Conservation (phyloP, 2,113 vertebrate genomes). For the Gallinago jamesoni region DNA sequence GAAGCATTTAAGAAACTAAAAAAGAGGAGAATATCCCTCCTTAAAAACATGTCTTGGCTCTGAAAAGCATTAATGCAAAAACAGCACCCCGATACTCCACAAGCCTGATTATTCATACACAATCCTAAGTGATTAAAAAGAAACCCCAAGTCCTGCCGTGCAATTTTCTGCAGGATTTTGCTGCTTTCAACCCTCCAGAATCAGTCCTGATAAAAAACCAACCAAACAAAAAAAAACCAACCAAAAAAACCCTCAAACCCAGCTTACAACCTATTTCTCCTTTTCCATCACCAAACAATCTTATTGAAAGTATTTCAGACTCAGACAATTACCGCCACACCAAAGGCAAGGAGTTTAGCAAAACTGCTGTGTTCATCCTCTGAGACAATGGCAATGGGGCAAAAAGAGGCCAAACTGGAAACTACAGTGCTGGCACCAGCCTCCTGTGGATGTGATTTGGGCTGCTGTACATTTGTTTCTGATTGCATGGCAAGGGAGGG, state of each 20-base stretch:
- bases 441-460: neutral
- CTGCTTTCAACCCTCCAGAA: neutral
- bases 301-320: neutral
- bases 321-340: neutral
- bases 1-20: neutral
- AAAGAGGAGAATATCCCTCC: neutral
- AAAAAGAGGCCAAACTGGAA: neutral
- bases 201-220: neutral
- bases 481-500: fast-evolving
- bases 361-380: neutral
- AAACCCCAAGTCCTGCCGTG: neutral
- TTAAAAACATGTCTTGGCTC: neutral
- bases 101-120: neutral
- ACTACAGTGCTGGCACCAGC: neutral
- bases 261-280: neutral
- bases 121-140: neutral
- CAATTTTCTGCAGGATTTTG: neutral
- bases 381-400: neutral
- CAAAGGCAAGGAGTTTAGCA: neutral
- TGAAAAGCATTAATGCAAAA: neutral
- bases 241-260: no score
- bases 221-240: neutral
- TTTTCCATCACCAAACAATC: neutral
- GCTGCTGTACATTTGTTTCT: neutral
- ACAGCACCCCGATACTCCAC: neutral